phyloP scores from a whole-genome alignment of 1,140 invertebrate genomes.

The Rhizoglyphus robini region DNA sequence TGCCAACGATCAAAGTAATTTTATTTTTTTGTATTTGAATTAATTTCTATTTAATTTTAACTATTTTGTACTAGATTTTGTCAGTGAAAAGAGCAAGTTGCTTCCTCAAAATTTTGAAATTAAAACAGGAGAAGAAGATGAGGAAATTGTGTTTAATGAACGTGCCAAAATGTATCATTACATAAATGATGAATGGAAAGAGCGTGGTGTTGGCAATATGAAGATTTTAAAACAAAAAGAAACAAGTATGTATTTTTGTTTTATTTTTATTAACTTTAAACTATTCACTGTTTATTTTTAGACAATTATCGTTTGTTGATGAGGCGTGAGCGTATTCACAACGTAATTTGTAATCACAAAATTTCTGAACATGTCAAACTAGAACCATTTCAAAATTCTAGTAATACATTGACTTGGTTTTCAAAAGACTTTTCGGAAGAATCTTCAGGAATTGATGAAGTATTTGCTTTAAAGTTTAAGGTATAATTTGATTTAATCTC shows the following conservation, averaged over 20 bases:
- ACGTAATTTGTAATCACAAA: constrained; percentile 34
- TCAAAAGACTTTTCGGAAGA: constrained; percentile 1
- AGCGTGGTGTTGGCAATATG: constrained; percentile 39
- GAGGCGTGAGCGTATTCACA: constrained; percentile 34
- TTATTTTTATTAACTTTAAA: neutral
- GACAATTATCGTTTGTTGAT: constrained; percentile 32
- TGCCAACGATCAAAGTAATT: neutral
- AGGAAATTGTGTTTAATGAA: constrained; percentile 37
- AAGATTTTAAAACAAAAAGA: constrained; percentile 36
- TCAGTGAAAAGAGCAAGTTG: constrained; percentile 6
- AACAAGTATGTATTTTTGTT: constrained; percentile 17
- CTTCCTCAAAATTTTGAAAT: constrained; percentile 41
- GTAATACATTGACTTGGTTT: neutral
- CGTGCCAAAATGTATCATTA: constrained; percentile 58
- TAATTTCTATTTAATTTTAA: neutral
- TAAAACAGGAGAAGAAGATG: constrained; percentile 72
- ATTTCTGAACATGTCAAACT: constrained; percentile 47
- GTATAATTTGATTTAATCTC: neutral
- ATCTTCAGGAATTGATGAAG: neutral
- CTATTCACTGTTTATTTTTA: neutral
- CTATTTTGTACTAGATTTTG: constrained; percentile 5
- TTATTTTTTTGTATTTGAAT: neutral
- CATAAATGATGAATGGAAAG: constrained; percentile 37
- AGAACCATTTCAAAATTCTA: neutral
- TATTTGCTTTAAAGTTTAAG: constrained; percentile 11